A percentile compares a stretch with the other conserved stretches of the same genome.
phyloP scores from a whole-genome alignment of 2,113 vertebrate species.

The Dicaeum eximium region DNA sequence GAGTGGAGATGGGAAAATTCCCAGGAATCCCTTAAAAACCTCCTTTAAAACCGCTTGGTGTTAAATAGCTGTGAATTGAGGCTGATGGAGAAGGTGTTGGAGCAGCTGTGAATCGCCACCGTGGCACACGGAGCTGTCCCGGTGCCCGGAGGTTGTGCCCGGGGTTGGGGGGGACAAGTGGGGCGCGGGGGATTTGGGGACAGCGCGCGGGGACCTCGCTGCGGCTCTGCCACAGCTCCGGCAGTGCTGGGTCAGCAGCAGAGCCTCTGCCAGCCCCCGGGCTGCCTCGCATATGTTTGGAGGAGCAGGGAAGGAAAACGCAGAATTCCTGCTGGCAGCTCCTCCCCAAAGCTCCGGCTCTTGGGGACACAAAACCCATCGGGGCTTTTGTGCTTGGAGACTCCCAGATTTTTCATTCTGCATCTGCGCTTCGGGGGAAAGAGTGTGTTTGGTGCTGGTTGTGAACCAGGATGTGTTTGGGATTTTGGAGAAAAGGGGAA shows the following conservation, averaged over 20 bases:
- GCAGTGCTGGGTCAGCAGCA: background rate
- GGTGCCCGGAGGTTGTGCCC: background rate
- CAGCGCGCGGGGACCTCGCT: background rate
- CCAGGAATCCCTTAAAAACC: accelerated
- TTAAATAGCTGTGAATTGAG: accelerated
- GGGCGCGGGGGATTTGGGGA: accelerated
- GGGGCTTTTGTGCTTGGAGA: accelerated
- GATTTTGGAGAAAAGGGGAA: background rate
- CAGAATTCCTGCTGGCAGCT: background rate
- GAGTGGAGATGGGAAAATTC: accelerated
- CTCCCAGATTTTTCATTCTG: background rate
- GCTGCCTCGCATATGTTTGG: background rate
- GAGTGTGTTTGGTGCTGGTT: accelerated
- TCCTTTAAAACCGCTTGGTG: accelerated
- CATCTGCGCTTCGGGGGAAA: accelerated
- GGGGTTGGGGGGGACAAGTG: background rate
- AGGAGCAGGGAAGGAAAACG: background rate
- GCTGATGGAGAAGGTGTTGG: accelerated
- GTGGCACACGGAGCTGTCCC: accelerated
- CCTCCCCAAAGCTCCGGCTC: background rate
- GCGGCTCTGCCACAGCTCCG: background rate
- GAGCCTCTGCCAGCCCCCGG: background rate
- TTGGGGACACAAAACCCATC: accelerated
- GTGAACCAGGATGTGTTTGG: background rate
- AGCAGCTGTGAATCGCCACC: background rate